These are phyloP conservation scores for Melinaea marsaeus DNA, from an alignment of 2,888 invertebrate genomes.

Conservation along the genomic window DNA sequence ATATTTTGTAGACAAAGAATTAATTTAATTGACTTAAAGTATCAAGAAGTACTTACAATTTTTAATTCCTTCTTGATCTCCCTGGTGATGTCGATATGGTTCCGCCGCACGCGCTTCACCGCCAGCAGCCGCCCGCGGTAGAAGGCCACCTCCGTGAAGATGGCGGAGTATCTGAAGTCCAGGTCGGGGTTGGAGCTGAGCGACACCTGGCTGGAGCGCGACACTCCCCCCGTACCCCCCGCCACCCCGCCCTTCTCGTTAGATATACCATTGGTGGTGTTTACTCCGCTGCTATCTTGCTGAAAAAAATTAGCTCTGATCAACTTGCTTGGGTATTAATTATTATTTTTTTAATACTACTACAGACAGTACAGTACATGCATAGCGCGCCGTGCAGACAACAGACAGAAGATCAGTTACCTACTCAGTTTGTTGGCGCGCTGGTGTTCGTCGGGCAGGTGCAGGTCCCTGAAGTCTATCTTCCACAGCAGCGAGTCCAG, in stretches of 20 bases:
- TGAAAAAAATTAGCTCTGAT: slow-evolving; percentile 76
- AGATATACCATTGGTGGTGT: slow-evolving; percentile 81
- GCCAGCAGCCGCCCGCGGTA: slow-evolving; percentile 93
- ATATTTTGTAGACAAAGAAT: no score
- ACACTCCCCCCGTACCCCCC: slow-evolving; percentile 53
- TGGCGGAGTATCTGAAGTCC: slow-evolving; percentile 92
- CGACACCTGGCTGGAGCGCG: slow-evolving; percentile 91
- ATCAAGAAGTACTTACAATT: slow-evolving; percentile 78
- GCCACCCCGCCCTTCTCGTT: slow-evolving; percentile 48
- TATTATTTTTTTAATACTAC: neutral
- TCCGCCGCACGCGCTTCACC: slow-evolving; percentile 89
- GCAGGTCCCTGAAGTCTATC: slow-evolving; percentile 93
- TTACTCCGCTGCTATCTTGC: slow-evolving; percentile 83
- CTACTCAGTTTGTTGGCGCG: slow-evolving; percentile 75
- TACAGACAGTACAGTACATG: neutral
- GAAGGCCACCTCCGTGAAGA: slow-evolving; percentile 93
- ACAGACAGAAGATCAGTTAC: slow-evolving; percentile 69
- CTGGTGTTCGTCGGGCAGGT: slow-evolving; percentile 78
- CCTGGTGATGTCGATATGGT: slow-evolving; percentile 91
- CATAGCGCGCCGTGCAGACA: slow-evolving; percentile 53
- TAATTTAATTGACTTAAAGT: no score
- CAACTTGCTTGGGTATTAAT: slow-evolving; percentile 45
- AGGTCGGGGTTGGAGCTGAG: slow-evolving; percentile 94
- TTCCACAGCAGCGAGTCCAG: slow-evolving; percentile 95
- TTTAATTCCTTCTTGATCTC: slow-evolving; percentile 96